phyloP scores from a whole-genome alignment of 2,888 invertebrate species.

The Ochlodes sylvanus region DNA sequence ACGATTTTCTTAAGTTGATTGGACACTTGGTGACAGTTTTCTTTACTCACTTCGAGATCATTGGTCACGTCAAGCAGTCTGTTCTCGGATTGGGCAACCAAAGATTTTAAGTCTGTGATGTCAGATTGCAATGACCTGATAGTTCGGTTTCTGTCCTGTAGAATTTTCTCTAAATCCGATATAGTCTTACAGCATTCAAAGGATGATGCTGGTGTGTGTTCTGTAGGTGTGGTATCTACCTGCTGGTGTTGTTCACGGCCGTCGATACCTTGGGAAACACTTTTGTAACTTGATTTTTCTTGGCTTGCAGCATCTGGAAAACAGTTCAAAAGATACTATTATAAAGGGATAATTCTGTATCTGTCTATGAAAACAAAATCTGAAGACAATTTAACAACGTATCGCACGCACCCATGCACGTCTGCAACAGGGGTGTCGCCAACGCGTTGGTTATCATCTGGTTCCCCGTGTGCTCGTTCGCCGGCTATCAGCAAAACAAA shows the following conservation, averaged over 20 bases:
- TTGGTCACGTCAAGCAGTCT: constrained; percentile 70
- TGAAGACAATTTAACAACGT: not conserved
- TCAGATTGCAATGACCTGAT: constrained; percentile 73
- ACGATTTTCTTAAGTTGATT: constrained; percentile 74
- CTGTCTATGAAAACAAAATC: not conserved
- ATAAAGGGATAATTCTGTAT: constrained; percentile 13
- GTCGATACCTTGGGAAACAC: constrained; percentile 53
- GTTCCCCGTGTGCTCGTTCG: not conserved
- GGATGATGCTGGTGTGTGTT: constrained; percentile 69
- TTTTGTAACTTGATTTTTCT: constrained; percentile 57
- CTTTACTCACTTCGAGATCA: constrained; percentile 68
- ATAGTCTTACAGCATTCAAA: constrained; percentile 73
- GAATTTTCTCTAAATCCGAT: constrained; percentile 73
- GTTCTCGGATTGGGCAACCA: constrained; percentile 74
- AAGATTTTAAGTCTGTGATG: constrained; percentile 66
- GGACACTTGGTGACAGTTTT: constrained; percentile 71
- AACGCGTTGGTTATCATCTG: not conserved
- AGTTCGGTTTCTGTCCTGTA: constrained; percentile 73
- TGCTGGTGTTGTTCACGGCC: constrained; percentile 58
- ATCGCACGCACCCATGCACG: not conserved
- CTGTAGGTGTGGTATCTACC: constrained; percentile 74
- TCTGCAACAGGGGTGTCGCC: not conserved
- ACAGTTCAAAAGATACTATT: constrained; percentile 25
- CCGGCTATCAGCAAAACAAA: not conserved
- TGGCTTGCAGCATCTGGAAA: constrained; percentile 62